Evolutionary conservation across 2,797 vertebrate species (phyloP).

Genomic region (Sebastiscus albofasciatus): DNA sequence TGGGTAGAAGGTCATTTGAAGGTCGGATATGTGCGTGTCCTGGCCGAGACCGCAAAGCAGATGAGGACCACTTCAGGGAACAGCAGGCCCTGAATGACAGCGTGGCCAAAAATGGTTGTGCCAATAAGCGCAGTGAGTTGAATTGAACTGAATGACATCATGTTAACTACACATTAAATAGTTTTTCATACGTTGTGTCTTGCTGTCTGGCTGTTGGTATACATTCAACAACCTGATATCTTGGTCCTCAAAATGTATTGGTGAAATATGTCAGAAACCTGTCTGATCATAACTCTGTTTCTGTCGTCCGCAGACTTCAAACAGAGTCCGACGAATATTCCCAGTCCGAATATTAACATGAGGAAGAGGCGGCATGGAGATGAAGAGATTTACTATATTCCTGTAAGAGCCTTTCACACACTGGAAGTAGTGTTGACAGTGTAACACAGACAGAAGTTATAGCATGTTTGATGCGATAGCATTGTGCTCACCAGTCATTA

Average conservation of each 20-base stretch:
- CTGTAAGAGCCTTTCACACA: conserved; percentile 82
- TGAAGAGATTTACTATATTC: conserved; percentile 95
- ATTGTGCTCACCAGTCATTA: not conserved
- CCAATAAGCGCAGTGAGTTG: conserved; percentile 93
- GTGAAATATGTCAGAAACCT: not conserved
- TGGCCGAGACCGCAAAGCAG: conserved; percentile 94
- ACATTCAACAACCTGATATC: not conserved
- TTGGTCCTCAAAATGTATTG: not conserved
- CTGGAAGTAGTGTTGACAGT: not conserved
- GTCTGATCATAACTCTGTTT: conserved; percentile 11
- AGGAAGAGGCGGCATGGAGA: conserved; percentile 95
- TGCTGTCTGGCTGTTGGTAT: not conserved
- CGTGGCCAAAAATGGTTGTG: conserved; percentile 87
- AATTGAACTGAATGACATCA: conserved; percentile 4
- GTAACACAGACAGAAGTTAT: not conserved
- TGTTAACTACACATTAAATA: not conserved
- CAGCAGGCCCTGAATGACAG: conserved; percentile 94
- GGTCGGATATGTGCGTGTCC: conserved; percentile 98
- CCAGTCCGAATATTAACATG: conserved; percentile 84
- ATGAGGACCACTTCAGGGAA: conserved; percentile 96
- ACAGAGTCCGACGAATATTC: conserved; percentile 90
- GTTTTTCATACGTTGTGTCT: not conserved
- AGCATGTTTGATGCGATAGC: too few species aligned
- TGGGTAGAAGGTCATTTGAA: conserved; percentile 96
- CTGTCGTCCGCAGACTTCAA: conserved; percentile 88